A percentile compares a stretch with the other conserved stretches of the same genome.
Conservation (phyloP, 2,113 vertebrate genomes). For the Benitochromis conjunctus region DNA sequence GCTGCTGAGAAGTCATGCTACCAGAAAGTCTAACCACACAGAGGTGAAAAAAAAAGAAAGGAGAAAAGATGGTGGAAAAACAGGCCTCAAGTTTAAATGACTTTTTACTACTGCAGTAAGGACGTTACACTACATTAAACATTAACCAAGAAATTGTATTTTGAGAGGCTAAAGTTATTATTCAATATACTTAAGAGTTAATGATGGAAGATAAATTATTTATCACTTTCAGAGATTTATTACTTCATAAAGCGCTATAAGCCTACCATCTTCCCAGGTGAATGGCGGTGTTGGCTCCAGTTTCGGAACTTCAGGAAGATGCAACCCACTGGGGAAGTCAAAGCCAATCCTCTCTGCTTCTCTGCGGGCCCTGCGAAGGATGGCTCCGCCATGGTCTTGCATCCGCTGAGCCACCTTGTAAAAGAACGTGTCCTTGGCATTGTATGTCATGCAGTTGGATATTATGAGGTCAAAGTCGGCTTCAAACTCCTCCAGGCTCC, state of each 20-base stretch:
- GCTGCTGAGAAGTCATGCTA: too few relatives aligned
- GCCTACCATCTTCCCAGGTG: conserved; percentile 93
- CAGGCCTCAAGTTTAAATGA: not conserved
- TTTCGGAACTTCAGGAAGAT: conserved; percentile 83
- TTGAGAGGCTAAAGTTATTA: not conserved
- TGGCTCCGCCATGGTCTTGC: conserved; percentile 89
- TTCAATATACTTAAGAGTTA: not conserved
- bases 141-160: too few relatives aligned
- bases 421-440: conserved; percentile 95
- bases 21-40: too few relatives aligned
- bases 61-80: too few relatives aligned
- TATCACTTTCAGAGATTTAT: not conserved
- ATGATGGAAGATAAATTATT: not conserved
- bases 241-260: not conserved
- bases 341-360: conserved; percentile 86
- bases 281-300: conserved; percentile 77
- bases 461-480: conserved; percentile 92
- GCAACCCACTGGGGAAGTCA: conserved; percentile 86
- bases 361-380: conserved; percentile 87
- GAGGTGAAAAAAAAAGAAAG: too few relatives aligned
- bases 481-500: conserved; percentile 87
- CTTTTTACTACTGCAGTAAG: too few relatives aligned
- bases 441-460: conserved; percentile 95
- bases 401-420: conserved; percentile 88
- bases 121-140: too few relatives aligned